Base-by-base conservation (phyloP, 2,888 invertebrate species). In the Phasia obesa region DNA sequence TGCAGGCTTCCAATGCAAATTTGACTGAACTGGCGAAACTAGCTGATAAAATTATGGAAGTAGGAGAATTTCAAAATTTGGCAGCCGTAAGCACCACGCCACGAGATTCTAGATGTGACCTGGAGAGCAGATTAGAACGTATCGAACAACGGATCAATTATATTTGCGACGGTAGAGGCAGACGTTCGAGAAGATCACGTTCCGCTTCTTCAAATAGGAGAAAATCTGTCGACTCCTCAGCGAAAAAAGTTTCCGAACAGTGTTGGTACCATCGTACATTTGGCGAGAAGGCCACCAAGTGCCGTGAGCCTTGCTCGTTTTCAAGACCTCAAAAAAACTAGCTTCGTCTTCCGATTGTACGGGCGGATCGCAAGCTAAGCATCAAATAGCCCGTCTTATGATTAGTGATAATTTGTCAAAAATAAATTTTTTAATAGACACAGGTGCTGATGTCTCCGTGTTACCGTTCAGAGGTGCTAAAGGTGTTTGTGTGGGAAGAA, bases 261-360 rank as follows among this genome's bases (percentile, higher is more conserved):
- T 75, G 76, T 42, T 84, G 71, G 77, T 84, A 79, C 21, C 74
- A 80, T 53, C n/a, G 42, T 3, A 31, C 9, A 7, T 75, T 71
- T 17, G 76, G 73, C 2, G 53, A 35, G 4, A 70, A 64, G 27
- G 73, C 77, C 21, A 42, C 47, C 31, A 84, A 74, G 17, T 84
- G 78, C 25, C 64, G 78, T n/a, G 64, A 77, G 15, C 77, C 77
- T 1, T 84, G 81, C 6, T 44, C 15, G 2, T 74, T 44, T 13
- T 42, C 73, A 27, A 27, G 6, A 27, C 27, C 27, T 27, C 27
- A 27, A 27, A 27, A 27, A 27, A 27, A n/a, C n/a, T 73, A 59
- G 70, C 4, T 35, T 2, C 15, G 27, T 21, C 44, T 59, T 57
- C 13, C 42, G 47, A 17, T 59, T 21, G 7, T 11, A 5, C 21